Base-by-base conservation (phyloP, 2,113 vertebrate genomes). In the Saccopteryx bilineata region DNA sequence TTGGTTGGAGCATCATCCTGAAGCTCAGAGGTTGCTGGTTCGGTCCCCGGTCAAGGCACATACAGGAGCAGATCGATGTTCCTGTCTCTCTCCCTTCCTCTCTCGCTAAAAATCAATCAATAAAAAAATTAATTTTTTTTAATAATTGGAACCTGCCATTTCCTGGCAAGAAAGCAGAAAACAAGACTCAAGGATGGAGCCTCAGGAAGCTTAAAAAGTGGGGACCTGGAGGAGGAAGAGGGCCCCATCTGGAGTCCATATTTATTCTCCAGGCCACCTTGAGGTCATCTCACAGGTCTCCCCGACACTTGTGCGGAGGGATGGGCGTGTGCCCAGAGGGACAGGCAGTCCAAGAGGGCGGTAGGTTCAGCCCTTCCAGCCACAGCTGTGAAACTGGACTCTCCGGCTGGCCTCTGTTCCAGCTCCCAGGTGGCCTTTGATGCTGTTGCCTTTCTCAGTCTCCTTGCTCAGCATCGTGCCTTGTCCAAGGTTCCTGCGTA, bases 231-330 rank as follows among this genome's bases (percentile, higher is more conserved):
- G 76, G 13, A 28, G 19, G 28, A 39, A 24, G 8, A 24, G 54
- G 39, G 19, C 3, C 46, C 31, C 3, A 0, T 4, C 19, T 58
- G 2, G 4, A 24, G 5, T 33, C n/a, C 54, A 24, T 7, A 17
- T 23, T 23, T 5, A 9, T 28, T n/a, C 17, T 39, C 50, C 14
- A 26, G 46, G 60, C 9, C 9, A n/a, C 52, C 31, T 56, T 3
- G 50, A 7, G 15, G 19, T 26, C 1, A 12, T 1, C 24, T 13
- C 4, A 0, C 15, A 5, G 65, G 81, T 19, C 1, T n/a, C 61
- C 80, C 23, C 17, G 28, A 14, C 1, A 4, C 68, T 23, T 0
- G 14, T 9, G 19, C 10, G 4, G 14, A 14, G 21, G 56, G 50
- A 39, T 4, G 9, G 28, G 46, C 2, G 0, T 23, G 28, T 18